These are phyloP conservation scores for Frieseomelitta varia DNA, from an alignment of 1,140 invertebrate genomes.

Conservation along the genomic window DNA sequence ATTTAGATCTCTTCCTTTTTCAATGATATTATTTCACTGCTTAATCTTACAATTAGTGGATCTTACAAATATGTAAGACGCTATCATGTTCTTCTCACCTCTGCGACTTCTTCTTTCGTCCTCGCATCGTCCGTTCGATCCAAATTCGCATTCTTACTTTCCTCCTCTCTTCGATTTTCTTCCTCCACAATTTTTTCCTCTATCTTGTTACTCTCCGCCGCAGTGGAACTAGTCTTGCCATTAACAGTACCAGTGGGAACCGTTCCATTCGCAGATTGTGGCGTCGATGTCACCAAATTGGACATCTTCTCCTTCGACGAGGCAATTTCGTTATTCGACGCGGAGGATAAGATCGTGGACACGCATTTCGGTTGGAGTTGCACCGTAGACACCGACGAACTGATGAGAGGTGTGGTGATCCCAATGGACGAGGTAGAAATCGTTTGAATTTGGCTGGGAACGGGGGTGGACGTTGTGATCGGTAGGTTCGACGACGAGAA, in stretches of 20 bases:
- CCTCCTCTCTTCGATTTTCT: neutral
- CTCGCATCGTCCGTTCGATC: neutral
- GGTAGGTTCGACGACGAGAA: constrained; percentile 31
- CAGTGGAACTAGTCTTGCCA: neutral
- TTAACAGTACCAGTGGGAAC: neutral
- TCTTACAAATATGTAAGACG: neutral
- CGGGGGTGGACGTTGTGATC: neutral
- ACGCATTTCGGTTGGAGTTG: constrained; percentile 20
- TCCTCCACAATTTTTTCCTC: neutral
- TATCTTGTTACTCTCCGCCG: neutral
- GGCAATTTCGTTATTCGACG: neutral
- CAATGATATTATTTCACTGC: neutral
- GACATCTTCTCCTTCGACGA: neutral
- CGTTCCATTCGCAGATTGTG: neutral
- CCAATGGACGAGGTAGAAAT: neutral
- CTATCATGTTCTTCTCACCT: neutral
- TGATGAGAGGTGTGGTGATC: neutral
- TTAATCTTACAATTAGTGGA: neutral
- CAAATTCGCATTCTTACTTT: neutral
- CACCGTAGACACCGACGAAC: constrained; percentile 9
- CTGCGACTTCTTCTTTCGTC: constrained; percentile 11
- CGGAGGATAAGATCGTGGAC: constrained; percentile 1
- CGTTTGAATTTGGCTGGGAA: neutral
- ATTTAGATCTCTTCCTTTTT: too few species aligned
- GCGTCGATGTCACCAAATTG: neutral